Evolutionary conservation across 1,140 invertebrate genomes (phyloP).

Genomic region (Drosophila sucinea): DNA sequence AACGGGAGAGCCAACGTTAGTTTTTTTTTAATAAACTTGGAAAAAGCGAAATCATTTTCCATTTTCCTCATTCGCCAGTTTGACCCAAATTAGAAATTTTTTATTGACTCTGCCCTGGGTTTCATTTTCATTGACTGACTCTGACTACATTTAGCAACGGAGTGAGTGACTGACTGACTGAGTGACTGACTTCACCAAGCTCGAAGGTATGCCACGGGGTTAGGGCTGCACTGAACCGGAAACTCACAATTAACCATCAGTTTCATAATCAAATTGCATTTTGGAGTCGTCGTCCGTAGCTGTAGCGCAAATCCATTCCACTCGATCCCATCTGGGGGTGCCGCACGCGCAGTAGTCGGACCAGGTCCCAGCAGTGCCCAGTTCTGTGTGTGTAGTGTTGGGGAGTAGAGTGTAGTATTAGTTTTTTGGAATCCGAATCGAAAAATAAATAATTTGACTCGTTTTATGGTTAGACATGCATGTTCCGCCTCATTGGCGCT

Average conservation of each 20-base stretch:
- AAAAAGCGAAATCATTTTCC: conserved; percentile 9
- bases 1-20: background rate
- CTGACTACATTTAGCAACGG: conserved; percentile 19
- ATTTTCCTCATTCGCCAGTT: conserved; percentile 28
- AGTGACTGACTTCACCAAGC: conserved; percentile 27
- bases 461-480: conserved; percentile 69
- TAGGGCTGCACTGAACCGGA: conserved; percentile 73
- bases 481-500: conserved; percentile 64
- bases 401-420: too few species aligned
- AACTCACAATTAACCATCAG: conserved; percentile 71
- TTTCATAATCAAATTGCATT: conserved; percentile 69
- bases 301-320: conserved; percentile 1
- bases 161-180: conserved; percentile 38
- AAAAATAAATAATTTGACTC: conserved; percentile 22
- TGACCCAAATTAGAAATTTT: conserved; percentile 58
- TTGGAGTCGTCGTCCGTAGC: conserved; percentile 39
- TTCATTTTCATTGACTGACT: conserved; percentile 66
- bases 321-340: conserved; percentile 34
- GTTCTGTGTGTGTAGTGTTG: background rate
- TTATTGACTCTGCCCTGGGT: conserved; percentile 54
- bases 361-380: background rate
- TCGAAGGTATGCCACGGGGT: conserved; percentile 20
- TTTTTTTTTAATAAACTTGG: conserved; percentile 16
- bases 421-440: conserved; percentile 36
- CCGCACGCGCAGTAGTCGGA: conserved; percentile 17